Base-by-base conservation (phyloP, 2,113 vertebrate species). In the Lota lota region DNA sequence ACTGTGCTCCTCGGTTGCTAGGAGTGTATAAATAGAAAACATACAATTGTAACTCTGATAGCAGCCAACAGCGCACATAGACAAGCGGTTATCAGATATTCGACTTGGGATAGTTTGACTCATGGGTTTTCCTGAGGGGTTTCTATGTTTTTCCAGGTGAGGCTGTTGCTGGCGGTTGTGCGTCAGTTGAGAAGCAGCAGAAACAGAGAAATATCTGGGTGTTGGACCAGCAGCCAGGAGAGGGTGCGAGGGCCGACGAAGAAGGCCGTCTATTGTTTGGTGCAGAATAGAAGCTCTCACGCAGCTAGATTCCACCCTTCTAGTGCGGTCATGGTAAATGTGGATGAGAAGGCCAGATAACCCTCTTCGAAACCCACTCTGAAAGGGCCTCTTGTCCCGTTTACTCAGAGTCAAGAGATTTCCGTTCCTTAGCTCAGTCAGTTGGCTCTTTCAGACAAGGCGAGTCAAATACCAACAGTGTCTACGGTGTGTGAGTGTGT, bases 201-300 rank as follows among this genome's bases (percentile, higher is more conserved):
- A 65, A 78, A 67, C 19, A 16, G 0, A 68, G 71, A 69, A 69
- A 21, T 77, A 63, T 70, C 78, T 79, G 72, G 63, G 20, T 74
- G 58, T 72, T 61, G 61, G 15, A 73, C 77, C 81, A 73, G 58
- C 70, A 64, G 70, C 60, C 57, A 61, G 64, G 62, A 74, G 69
- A 76, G 74, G 82, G 58, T 66, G 51, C 73, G 40, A 8, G 40
- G 40, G 40, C 40, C 1, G 40, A 14, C 10, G 40, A 47, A 83
- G 75, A 88, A 88, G 83, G 82, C 68, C 70, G 24, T 80, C 83
- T 74, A 84, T 88, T 88, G 85, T 89, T 87, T 22, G 33, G 60
- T 21, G 61, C 67, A 83, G 79, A 86, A 86, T 77, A 76, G 73
- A 77, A 86, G 75, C 72, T 81, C 80, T 87, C 84, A 83, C 67